Evolutionary conservation across 2,797 vertebrate species (phyloP), one percentile per base, ranked within the genome.

Genomic region (Myotis pilosus): DNA sequence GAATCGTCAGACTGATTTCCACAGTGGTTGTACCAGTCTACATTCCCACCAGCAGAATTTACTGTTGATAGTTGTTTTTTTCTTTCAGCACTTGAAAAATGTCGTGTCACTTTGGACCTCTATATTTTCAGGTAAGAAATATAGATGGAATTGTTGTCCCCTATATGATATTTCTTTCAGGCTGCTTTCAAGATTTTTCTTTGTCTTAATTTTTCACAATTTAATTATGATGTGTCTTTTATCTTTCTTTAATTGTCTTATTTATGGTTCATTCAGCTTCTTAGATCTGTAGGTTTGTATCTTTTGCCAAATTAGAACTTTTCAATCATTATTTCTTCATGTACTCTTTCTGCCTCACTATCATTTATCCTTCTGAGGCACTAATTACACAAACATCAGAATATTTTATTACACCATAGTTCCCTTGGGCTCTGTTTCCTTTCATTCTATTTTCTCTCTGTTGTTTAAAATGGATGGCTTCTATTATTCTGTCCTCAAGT

Each of bases 401-500:
- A 79, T 69, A 79, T 88, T 87, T 92, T 89, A 75, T 92, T 81
- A 55, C 49, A 25, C n/a, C 44, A 66, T 22, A 86, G 22, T 30
- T 57, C 49, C 13, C 13, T 92, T 11, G 28, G 33, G 25, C 3
- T 95, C 47, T 87, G 51, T 49, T 88, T 94, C 28, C 51, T 74
- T 91, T 79, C 49, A 72, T 36, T 41, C 88, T 66, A 44, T 85
- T 94, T 90, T 95, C 47, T 78, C 20, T 66, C 33, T 87, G 8
- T 49, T 85, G 33, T 86, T 88, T 30, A 85, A 76, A 94, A 60
- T 79, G 22, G 25, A 7, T 78, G 30, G 38, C 11, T 71, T 82
- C 51, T 94, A 92, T 88, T 81, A 53, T 81, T 95, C 49, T 94
- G 49, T 82, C 49, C 28, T 90, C 75, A 83, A 91, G 28, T 91